Base-by-base conservation (phyloP, 1,140 invertebrate genomes). In the Papilio aristodemus region DNA sequence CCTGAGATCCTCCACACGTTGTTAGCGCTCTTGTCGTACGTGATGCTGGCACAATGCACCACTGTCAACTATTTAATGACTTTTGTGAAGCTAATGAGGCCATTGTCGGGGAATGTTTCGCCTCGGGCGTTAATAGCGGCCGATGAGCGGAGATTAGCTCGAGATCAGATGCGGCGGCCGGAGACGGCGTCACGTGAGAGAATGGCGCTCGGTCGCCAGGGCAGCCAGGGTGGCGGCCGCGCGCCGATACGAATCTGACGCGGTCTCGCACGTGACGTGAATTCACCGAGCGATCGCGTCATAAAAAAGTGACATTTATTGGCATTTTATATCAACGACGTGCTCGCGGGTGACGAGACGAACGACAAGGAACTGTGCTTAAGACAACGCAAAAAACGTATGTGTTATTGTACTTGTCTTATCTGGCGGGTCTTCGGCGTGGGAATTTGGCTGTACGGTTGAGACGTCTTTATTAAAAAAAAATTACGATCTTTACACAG, bases 281-380 rank as follows among this genome's bases (percentile, higher is more conserved):
- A 87, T 88, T 69, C 84, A 72, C 69, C 67, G 75, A 68, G 76
- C 71, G 77, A 76, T 76, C 75, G 79, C 76, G 73, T 89, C 86
- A 88, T 89, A 91, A 91, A 89, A 90, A 89, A 89, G 88, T 89
- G 89, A 91, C 87, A 84, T 89, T 91, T 89, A 91, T 91, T 91
- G 84, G 85, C 82, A 79, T 84, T 87, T 91, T 87, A 89, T 89
- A 89, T 87, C 86, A 89, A 84, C 85, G 77, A 84, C 79, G 81
- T 87, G 86, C 83, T 73, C 73, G 68, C 84, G 83, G 81, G 78
- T 82, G 88, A 84, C 81, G 76, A 58, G 77, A 77, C 77, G n/a
- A 75, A 54, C 75, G 78, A 75, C 79, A 76, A 82, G 80, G 79
- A 80, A 75, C 39, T 79, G 77, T 78, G 78, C 71, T 87, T 83